Conservation (phyloP, 1,140 invertebrate genomes). For the Metaphire vulgaris region DNA sequence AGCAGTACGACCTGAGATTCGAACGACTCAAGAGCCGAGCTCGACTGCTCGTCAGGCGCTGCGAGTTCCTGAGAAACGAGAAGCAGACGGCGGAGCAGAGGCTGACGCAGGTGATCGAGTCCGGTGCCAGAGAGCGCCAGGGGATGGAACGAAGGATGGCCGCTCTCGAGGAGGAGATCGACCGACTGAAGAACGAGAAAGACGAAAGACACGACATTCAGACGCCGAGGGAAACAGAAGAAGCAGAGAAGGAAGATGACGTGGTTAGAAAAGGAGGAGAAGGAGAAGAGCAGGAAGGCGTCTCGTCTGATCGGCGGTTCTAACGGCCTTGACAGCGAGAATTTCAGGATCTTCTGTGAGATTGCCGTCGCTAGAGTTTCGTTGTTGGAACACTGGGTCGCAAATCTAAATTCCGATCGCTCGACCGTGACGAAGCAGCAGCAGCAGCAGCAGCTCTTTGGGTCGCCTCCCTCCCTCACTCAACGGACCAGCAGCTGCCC, state of each 20-base stretch:
- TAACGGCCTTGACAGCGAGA: too few relatives aligned
- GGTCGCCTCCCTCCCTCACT: background rate
- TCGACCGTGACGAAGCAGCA: background rate
- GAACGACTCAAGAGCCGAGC: background rate
- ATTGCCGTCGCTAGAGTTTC: background rate
- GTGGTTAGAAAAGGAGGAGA: too few relatives aligned
- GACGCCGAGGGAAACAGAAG: background rate
- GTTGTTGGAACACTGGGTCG: background rate
- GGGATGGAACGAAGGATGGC: background rate
- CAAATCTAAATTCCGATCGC: too few relatives aligned
- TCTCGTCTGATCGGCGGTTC: too few relatives aligned
- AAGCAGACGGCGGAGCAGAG: background rate
- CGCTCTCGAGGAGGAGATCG: background rate
- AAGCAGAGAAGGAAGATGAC: too few relatives aligned
- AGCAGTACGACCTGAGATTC: background rate
- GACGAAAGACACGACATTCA: background rate
- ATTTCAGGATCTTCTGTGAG: background rate
- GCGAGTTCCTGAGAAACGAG: background rate
- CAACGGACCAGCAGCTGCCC: background rate
- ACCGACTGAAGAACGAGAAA: background rate
- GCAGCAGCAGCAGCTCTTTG: too few relatives aligned
- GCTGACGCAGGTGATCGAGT: background rate
- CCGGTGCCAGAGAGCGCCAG: background rate
- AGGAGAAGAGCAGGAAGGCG: too few relatives aligned
- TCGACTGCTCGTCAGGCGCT: background rate